Conservation (phyloP, 1,140 invertebrate species). For the Drosophila tristis region DNA sequence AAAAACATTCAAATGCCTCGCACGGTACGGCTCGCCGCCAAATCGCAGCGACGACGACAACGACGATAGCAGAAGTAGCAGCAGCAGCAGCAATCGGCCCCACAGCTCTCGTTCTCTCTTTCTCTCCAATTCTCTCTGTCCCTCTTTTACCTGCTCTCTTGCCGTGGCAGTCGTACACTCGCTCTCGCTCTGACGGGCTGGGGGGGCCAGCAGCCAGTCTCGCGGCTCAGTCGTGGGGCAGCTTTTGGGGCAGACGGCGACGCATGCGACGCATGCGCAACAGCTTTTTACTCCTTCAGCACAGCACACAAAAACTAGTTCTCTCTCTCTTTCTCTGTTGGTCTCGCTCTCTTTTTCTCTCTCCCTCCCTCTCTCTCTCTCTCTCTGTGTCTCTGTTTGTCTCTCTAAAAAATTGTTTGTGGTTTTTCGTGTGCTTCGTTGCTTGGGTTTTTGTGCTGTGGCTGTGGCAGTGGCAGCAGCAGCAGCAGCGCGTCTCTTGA, state of each 20-base stretch:
- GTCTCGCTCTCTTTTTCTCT: background rate
- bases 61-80: conserved; percentile 27
- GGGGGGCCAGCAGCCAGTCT: conserved; percentile 1
- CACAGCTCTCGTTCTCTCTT: conserved; percentile 22
- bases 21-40: conserved; percentile 58
- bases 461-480: too few relatives aligned
- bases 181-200: conserved; percentile 46
- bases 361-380: background rate
- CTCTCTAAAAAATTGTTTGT: conserved; percentile 73
- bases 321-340: conserved; percentile 27
- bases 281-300: conserved; percentile 72
- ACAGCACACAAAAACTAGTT: conserved; percentile 43
- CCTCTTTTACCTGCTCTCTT: conserved; percentile 19
- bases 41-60: conserved; percentile 70
- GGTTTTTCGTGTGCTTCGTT: conserved; percentile 59
- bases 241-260: conserved; percentile 46
- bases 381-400: conserved; percentile 26
- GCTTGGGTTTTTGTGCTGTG: conserved; percentile 30
- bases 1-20: conserved; percentile 83
- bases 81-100: background rate
- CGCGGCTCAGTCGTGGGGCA: too few relatives aligned
- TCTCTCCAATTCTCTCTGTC: too few relatives aligned
- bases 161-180: conserved; percentile 18
- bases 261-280: conserved; percentile 74
- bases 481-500: conserved; percentile 53